phyloP scores from a whole-genome alignment of 2,797 vertebrate species.

The Crax fasciolata region DNA sequence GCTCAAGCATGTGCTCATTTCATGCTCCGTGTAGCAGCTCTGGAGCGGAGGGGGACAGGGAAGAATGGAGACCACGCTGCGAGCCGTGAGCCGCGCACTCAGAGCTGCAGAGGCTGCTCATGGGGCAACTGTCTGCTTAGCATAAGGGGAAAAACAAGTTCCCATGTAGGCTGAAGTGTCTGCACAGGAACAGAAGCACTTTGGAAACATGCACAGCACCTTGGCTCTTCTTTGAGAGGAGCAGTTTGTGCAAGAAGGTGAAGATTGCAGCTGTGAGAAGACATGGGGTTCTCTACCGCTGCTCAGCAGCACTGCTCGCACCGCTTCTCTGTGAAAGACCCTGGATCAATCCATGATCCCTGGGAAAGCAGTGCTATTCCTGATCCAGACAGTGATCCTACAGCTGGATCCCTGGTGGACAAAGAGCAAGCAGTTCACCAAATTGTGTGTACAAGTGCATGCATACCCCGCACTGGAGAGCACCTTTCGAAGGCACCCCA shows the following conservation, averaged over 20 bases:
- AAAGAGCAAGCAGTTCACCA: not conserved
- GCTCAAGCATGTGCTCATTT: not conserved
- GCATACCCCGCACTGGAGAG: not conserved
- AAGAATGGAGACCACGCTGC: not conserved
- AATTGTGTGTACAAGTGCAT: not conserved
- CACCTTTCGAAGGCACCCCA: slow-evolving; percentile 23
- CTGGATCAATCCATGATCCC: not conserved
- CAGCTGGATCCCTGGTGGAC: not conserved
- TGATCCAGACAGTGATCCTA: not conserved
- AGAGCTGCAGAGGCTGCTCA: not conserved
- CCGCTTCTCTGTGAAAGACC: not conserved
- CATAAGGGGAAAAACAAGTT: not conserved
- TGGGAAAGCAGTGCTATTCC: not conserved
- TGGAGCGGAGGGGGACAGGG: not conserved
- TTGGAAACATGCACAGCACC: not conserved
- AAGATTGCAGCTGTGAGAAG: not conserved
- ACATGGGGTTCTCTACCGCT: not conserved
- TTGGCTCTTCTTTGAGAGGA: not conserved
- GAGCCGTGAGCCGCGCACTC: not conserved
- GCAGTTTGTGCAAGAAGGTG: not conserved
- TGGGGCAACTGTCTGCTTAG: not conserved
- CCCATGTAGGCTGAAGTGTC: not conserved
- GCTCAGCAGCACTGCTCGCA: not conserved
- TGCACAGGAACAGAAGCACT: not conserved
- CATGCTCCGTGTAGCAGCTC: slow-evolving; percentile 14